Base-by-base conservation (phyloP, 2,797 vertebrate genomes). In the Mastacembelus armatus region DNA sequence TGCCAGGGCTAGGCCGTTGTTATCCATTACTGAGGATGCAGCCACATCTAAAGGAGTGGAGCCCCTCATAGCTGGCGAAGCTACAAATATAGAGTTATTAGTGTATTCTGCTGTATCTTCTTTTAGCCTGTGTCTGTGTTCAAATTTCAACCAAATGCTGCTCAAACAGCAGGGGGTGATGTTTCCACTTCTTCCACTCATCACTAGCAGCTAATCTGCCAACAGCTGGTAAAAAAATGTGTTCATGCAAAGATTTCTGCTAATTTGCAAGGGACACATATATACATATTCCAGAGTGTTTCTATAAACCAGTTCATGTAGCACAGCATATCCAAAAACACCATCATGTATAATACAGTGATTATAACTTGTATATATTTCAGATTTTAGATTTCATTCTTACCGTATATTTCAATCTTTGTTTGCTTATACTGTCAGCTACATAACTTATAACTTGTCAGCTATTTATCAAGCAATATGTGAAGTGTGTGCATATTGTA, bases 11-110 rank as follows among this genome's bases (percentile, higher is more conserved):
- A 99, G 92, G 50, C 98, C 96, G 0, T 99, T 99, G 90, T 99
- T 99, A 91, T 99, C 98, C 98, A 99, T 99, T 66, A 99, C 96
- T 0, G 98, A 99, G 32, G 98, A 96, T 58, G 98, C 98, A 29
- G 98, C 98, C 72, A 99, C 98, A 80, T 99, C 98, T 1, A 99
- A 84, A 5, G 98, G 98, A 54, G 98, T 99, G 1, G 97, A 99
- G 48, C 98, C 98, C 74, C 98, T 95, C 97, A 99, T 99, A 0
- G 96, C 95, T 4, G 98, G 98, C 71, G 97, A 99, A 1, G 97
- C 98, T 99, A 73, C 30, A 54, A 79, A 21, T 4, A 16, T 1
- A 22, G 1, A 11, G 1, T 60, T 19, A 66, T 15, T 7, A n/a
- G n/a, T 16, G 22, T 43, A 36, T 2, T 15, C 7, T 33, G 1